Conservation (phyloP, 2,113 vertebrate genomes). For the Ploceus nigricollis region DNA sequence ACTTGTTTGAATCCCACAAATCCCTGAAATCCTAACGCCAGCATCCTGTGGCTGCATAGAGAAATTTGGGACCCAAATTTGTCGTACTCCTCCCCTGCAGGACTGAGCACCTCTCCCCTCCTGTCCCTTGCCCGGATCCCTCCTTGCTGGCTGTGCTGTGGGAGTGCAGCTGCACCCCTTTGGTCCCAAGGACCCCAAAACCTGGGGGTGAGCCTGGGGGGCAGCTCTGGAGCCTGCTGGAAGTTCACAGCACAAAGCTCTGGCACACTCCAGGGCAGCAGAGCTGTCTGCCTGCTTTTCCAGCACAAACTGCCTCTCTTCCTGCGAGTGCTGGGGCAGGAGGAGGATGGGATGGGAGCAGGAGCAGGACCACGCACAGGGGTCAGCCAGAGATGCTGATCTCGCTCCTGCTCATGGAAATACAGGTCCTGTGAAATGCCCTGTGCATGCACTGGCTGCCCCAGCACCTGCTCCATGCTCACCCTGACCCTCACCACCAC, state of each 20-base stretch:
- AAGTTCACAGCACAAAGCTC: background rate
- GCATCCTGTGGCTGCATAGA: background rate
- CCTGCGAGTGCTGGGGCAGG: background rate
- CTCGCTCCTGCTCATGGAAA: rapidly evolving
- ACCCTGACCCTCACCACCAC: background rate
- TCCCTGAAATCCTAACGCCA: background rate
- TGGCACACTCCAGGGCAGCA: background rate
- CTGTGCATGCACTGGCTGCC: background rate
- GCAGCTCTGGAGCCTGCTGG: background rate
- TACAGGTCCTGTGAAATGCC: background rate
- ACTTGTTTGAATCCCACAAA: constrained; percentile 60
- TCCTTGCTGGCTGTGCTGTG: background rate
- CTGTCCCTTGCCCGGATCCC: background rate
- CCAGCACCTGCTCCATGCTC: background rate
- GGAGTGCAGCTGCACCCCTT: background rate
- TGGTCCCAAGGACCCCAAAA: background rate
- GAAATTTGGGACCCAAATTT: background rate
- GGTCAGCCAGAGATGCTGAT: background rate
- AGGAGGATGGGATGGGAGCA: background rate
- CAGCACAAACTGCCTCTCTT: background rate
- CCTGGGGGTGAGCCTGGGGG: background rate
- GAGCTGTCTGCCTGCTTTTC: background rate
- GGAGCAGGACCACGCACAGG: rapidly evolving
- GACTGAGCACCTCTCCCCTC: constrained; percentile 6
- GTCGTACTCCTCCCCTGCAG: background rate